Conservation (phyloP, 2,797 vertebrate genomes). For the Lemur catta region DNA sequence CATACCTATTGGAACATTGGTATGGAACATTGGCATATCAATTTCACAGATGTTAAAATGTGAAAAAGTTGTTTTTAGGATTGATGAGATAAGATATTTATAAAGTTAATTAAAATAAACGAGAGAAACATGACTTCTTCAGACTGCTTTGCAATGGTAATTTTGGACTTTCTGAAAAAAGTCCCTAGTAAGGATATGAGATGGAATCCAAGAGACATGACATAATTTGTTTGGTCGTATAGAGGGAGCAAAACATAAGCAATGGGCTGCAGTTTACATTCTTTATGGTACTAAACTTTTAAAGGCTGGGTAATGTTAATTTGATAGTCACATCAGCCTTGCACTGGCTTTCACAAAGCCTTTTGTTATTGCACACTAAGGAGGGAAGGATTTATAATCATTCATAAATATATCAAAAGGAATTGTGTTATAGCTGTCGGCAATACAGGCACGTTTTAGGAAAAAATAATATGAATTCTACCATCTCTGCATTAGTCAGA, state of each 20-base stretch:
- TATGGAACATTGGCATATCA: not conserved
- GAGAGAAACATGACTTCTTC: not conserved
- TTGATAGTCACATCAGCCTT: not conserved
- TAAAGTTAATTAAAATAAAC: conserved; percentile 11
- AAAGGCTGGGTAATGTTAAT: not conserved
- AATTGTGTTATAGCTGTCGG: not conserved
- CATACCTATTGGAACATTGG: not conserved
- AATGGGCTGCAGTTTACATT: not conserved
- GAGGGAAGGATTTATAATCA: not conserved
- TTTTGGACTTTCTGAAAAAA: not conserved
- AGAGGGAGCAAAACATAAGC: not conserved
- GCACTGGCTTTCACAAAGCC: not conserved
- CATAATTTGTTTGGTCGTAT: not conserved
- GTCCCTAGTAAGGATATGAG: not conserved
- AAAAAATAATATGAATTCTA: not conserved
- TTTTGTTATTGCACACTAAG: not conserved
- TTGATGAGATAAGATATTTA: not conserved
- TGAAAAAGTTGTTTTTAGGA: not conserved
- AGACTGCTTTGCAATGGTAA: not conserved
- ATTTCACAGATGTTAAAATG: not conserved
- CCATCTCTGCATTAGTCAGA: not conserved
- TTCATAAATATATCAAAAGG: conserved; percentile 5
- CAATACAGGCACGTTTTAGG: not conserved
- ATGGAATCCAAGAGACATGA: not conserved
- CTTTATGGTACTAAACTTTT: not conserved